Evolutionary conservation across 2,888 invertebrate genomes (phyloP).

Genomic region (Nomada goodeniana): DNA sequence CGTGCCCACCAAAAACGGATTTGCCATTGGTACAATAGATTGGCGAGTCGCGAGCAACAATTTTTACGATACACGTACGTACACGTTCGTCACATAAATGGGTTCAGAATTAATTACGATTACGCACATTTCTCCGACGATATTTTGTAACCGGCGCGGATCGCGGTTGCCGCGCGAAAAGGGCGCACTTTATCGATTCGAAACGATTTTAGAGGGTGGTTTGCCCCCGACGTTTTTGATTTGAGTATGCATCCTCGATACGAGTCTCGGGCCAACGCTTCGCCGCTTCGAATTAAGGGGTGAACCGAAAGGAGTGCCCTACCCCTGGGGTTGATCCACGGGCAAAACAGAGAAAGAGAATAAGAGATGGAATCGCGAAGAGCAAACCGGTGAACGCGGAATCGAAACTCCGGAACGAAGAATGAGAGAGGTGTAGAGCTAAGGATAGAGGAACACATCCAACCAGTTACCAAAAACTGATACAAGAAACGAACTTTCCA

Average conservation of each 20-base stretch:
- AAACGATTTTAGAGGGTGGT: conserved; percentile 81
- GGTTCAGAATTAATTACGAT: conserved; percentile 27
- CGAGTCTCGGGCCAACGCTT: conserved; percentile 75
- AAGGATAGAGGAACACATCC: conserved; percentile 2
- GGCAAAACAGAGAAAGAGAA: conserved; percentile 21
- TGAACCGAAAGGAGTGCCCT: conserved; percentile 63
- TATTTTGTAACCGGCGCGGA: not conserved
- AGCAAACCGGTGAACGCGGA: conserved; percentile 37
- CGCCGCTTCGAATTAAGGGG: conserved; percentile 81
- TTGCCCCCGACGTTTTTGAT: conserved; percentile 80
- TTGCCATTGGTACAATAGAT: too few species aligned
- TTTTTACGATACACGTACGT: too few species aligned
- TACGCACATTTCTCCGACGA: conserved; percentile 14
- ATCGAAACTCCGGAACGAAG: conserved; percentile 7
- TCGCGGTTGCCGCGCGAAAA: conserved; percentile 57
- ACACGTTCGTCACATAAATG: too few species aligned
- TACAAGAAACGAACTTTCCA: not conserved
- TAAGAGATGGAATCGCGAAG: conserved; percentile 28
- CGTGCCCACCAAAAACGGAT: too few species aligned
- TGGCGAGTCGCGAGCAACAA: too few species aligned
- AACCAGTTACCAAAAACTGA: conserved; percentile 1
- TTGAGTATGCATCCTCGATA: conserved; percentile 71
- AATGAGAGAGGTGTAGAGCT: conserved; percentile 17
- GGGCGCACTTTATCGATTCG: conserved; percentile 77
- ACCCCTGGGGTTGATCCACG: conserved; percentile 51